Conservation (phyloP, 1,140 invertebrate species). For the Drosophila aff. region DNA sequence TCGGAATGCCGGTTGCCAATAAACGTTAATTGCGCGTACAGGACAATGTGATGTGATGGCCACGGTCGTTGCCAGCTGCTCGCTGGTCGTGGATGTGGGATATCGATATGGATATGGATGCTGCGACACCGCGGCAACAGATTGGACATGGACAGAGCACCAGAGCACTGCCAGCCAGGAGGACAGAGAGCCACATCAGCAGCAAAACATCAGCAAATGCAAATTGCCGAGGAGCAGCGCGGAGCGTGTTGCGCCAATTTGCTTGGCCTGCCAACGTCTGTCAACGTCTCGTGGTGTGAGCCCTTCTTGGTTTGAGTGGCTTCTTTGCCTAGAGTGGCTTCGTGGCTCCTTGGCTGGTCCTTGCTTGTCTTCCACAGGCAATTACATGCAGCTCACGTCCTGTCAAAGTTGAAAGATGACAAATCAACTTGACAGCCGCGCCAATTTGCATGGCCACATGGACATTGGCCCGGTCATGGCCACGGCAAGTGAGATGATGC, state of each 20-base stretch:
- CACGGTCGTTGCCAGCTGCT: conserved; percentile 10
- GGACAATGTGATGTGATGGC: conserved; percentile 55
- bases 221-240: conserved; percentile 36
- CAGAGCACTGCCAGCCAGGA: conserved; percentile 1
- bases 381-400: conserved; percentile 80
- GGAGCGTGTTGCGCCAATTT: conserved; percentile 76
- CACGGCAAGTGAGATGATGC: conserved; percentile 52
- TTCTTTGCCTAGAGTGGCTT: conserved; percentile 25
- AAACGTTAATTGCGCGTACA: conserved; percentile 55
- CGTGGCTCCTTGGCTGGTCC: conserved; percentile 30
- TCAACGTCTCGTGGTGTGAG: conserved; percentile 53
- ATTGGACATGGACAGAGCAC: conserved; percentile 6
- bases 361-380: conserved; percentile 54
- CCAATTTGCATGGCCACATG: conserved; percentile 79
- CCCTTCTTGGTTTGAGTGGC: conserved; percentile 40
- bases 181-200: conserved; percentile 7
- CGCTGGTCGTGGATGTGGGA: conserved; percentile 5
- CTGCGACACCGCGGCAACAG: conserved; percentile 23
- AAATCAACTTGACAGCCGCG: conserved; percentile 80
- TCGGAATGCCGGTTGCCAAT: conserved; percentile 49
- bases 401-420: conserved; percentile 83
- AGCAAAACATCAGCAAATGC: conserved; percentile 49
- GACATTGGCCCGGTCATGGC: conserved; percentile 18
- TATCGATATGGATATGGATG: conserved; percentile 29
- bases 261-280: conserved; percentile 74